Percentiles rank a stretch among this genome's conserved stretches.
Conservation (phyloP, 2,113 vertebrate species). For the Crypturellus undulatus region DNA sequence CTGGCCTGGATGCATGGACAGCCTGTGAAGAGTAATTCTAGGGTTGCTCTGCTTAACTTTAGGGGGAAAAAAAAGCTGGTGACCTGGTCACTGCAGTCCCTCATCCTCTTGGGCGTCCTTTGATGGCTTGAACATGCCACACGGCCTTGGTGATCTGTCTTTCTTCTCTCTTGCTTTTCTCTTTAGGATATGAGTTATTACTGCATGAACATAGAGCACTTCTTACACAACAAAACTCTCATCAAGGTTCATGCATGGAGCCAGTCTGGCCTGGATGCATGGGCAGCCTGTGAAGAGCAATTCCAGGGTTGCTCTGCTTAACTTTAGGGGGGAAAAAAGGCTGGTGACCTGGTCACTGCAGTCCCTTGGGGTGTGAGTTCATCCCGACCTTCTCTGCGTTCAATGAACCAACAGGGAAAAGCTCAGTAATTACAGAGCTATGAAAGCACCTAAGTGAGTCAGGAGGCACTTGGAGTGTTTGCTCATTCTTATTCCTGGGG, state of each 20-base stretch:
- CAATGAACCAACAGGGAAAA: background rate
- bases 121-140: background rate
- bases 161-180: background rate
- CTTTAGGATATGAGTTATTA: background rate
- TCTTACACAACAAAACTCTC: background rate
- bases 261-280: no score
- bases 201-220: background rate
- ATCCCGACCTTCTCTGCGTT: background rate
- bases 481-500: background rate
- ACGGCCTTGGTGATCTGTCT: background rate
- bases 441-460: background rate
- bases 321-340: background rate
- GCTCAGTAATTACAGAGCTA: background rate
- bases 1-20: background rate
- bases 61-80: background rate
- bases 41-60: background rate
- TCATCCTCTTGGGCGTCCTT: no score
- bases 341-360: background rate
- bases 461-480: background rate
- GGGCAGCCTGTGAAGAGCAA: background rate
- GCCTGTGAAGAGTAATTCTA: background rate
- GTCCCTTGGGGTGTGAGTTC: background rate
- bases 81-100: background rate
- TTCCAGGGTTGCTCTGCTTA: background rate
- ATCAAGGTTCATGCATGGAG: background rate